A percentile compares a stretch with the other conserved stretches of the same genome.
Conservation (phyloP, 1,140 invertebrate genomes). For the Brachionus sp. region DNA sequence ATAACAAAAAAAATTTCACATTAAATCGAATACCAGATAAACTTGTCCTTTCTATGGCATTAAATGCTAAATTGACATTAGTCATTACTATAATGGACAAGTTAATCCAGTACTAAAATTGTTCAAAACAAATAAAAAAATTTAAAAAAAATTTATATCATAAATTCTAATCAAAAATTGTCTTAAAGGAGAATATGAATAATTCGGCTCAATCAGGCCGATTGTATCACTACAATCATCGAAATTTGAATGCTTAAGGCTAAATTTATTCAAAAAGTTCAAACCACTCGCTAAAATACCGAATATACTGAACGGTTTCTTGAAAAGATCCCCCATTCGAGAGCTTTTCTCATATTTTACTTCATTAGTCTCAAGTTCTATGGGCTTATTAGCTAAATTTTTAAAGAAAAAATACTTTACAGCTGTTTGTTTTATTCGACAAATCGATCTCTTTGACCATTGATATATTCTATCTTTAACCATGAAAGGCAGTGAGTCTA, state of each 20-base stretch:
- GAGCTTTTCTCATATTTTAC: neutral
- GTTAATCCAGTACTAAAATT: neutral
- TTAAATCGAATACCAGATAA: neutral
- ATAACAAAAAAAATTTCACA: conserved; percentile 10
- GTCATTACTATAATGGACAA: neutral
- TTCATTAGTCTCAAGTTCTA: neutral
- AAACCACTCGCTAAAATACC: neutral
- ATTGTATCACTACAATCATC: neutral
- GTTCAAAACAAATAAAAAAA: neutral
- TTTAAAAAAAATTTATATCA: conserved; percentile 32
- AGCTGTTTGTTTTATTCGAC: neutral
- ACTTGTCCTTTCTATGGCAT: neutral
- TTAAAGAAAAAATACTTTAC: conserved; percentile 13
- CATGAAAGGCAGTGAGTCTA: neutral
- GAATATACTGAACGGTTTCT: neutral
- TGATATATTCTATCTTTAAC: neutral
- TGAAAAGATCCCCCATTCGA: neutral
- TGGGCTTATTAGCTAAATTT: neutral
- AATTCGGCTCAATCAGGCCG: neutral
- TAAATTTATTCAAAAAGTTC: conserved; percentile 10
- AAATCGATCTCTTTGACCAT: conserved; percentile 1
- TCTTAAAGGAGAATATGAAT: conserved; percentile 4
- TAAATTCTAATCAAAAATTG: conserved; percentile 27
- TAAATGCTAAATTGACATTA: neutral
- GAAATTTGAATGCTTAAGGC: neutral